Evolutionary conservation across 1,140 invertebrate species (phyloP), one percentile per base, ranked within the genome.

Genomic region (Acromyrmex charruanus): DNA sequence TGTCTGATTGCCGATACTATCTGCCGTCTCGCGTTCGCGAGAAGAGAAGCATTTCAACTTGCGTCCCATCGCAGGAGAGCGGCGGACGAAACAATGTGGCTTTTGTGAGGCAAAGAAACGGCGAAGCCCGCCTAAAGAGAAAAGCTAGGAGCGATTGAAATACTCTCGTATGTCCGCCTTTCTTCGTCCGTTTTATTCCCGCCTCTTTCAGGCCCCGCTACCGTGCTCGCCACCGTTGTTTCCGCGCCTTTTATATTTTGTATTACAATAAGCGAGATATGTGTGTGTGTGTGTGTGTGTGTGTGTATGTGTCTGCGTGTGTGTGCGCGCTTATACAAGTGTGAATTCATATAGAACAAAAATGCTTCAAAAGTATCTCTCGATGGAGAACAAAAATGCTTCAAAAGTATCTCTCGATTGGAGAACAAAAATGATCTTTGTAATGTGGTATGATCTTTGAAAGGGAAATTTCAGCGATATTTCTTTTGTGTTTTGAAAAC

Each of bases 61-160:
- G 82, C 81, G 75, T 86, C 81, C 51, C 86, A 63, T 86, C 35
- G 85, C 68, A 49, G 39, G 77, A 88, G 84, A 87, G 66, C 77
- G 86, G 77, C 61, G 85, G 85, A 65, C 90, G 91, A 93, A 93
- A 93, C 92, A 93, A 93, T 93, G 91, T 91, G 58, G 90, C 92
- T 85, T 92, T 93, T 92, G 92, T 92, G 86, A 28, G 51, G 75
- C 89, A 88, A 88, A 89, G 89, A 88, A 90, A 92, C 87, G 87
- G 89, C 91, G 89, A 91, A 87, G 85, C 85, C 61, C 80, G 85
- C 80, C 74, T 80, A 90, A 91, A 92, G 90, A 91, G 89, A 90
- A 92, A 91, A 87, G 87, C 88, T 92, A 87, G 91, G 88, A 92
- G 90, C 92, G 92, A 93, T 91, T 92, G 92, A 93, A 93, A 93